These are phyloP conservation scores for Cyprinodon diabolis DNA, from an alignment of 2,797 vertebrate species.

Conservation along the genomic window DNA sequence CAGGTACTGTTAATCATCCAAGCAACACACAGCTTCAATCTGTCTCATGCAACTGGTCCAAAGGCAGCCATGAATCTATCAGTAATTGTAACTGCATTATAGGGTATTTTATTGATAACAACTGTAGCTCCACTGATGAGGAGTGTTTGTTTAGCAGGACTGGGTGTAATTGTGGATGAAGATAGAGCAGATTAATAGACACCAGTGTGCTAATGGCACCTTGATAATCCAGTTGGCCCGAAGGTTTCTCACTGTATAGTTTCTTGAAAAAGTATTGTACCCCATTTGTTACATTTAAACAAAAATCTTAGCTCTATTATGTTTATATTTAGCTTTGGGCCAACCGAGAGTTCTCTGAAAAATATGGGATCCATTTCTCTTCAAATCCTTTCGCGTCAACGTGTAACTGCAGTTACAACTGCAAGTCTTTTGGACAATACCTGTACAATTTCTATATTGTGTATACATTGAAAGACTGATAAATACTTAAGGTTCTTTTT, in stretches of 20 bases:
- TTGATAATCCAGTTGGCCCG: constrained; percentile 42
- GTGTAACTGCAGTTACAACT: no score
- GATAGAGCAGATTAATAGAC: constrained; percentile 31
- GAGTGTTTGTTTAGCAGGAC: constrained; percentile 49
- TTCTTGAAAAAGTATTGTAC: background rate
- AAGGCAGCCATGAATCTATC: constrained; percentile 44
- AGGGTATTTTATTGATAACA: constrained; percentile 26
- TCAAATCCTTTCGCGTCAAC: background rate
- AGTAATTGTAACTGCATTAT: constrained; percentile 26
- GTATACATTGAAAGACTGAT: no score
- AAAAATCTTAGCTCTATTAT: background rate
- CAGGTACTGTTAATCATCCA: constrained; percentile 74
- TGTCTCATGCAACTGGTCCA: constrained; percentile 42
- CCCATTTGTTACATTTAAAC: background rate
- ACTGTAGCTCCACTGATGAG: constrained; percentile 29
- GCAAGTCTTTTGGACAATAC: no score
- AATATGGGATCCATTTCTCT: no score
- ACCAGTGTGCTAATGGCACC: constrained; percentile 42
- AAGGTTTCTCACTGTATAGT: background rate
- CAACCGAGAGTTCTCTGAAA: background rate
- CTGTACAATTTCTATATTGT: no score
- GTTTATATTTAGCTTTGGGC: background rate
- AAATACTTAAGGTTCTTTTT: no score
- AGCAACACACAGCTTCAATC: constrained; percentile 55
- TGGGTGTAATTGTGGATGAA: constrained; percentile 22